A percentile compares a stretch with the other conserved stretches of the same genome.
phyloP scores from a whole-genome alignment of 2,888 invertebrate genomes.

The Shargacucullia verbasci region DNA sequence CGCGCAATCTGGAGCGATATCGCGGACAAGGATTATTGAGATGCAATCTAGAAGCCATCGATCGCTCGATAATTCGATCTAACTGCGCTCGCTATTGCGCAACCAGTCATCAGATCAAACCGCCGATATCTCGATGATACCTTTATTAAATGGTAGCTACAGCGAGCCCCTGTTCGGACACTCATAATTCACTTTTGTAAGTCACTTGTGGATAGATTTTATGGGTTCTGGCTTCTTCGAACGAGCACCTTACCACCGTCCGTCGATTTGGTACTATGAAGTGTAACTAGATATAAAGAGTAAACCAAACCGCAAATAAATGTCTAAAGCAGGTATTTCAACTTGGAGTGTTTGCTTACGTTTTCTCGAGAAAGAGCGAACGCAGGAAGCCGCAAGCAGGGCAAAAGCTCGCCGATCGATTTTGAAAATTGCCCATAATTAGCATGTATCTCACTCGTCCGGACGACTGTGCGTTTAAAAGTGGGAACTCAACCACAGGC shows the following conservation, averaged over 20 bases:
- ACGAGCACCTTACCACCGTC: slow-evolving; percentile 29
- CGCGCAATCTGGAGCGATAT: slow-evolving; percentile 78
- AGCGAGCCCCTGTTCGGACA: slow-evolving; percentile 51
- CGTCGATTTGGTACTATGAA: slow-evolving; percentile 7
- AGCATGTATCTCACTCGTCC: slow-evolving; percentile 85
- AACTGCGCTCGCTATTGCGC: slow-evolving; percentile 81
- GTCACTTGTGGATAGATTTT: slow-evolving; percentile 52
- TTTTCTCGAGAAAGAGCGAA: slow-evolving; percentile 72
- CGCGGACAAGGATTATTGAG: slow-evolving; percentile 85
- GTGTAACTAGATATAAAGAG: slow-evolving; percentile 29
- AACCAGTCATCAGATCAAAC: slow-evolving; percentile 83
- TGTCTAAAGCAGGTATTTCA: slow-evolving; percentile 51
- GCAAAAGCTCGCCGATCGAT: slow-evolving; percentile 86
- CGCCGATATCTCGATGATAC: slow-evolving; percentile 79
- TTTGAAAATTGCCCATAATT: slow-evolving; percentile 89
- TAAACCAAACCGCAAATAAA: slow-evolving; percentile 54
- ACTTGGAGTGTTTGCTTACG: slow-evolving; percentile 69
- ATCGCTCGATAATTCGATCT: slow-evolving; percentile 85
- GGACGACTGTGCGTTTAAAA: slow-evolving; percentile 84
- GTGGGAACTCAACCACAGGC: slow-evolving; percentile 83
- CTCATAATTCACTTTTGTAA: slow-evolving; percentile 57
- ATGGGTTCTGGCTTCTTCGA: slow-evolving; percentile 36
- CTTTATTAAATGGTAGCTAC: slow-evolving; percentile 86
- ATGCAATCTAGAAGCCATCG: slow-evolving; percentile 87
- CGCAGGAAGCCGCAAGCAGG: slow-evolving; percentile 83